A percentile compares a stretch with the other conserved stretches of the same genome.
Conservation (phyloP, 2,888 invertebrate species). For the Leptinotarsa tumamoca region DNA sequence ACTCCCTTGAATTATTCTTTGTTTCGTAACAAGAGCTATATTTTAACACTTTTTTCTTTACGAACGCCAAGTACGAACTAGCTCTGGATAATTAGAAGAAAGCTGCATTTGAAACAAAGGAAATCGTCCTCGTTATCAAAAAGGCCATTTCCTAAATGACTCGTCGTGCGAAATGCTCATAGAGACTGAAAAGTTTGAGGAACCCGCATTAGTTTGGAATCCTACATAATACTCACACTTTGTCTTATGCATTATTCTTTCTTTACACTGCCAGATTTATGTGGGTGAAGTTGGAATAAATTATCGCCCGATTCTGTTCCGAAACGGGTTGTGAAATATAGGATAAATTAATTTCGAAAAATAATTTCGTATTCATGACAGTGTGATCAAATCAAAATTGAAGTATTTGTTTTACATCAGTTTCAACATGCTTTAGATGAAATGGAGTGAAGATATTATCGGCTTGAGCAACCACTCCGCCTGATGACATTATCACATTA, state of each 20-base stretch:
- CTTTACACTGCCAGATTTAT: neutral
- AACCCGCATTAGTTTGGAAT: slow-evolving; percentile 1
- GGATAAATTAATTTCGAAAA: neutral
- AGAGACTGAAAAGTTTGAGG: slow-evolving; percentile 8
- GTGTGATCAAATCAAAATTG: no score
- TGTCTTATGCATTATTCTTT: neutral
- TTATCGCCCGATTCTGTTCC: neutral
- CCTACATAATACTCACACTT: slow-evolving; percentile 8
- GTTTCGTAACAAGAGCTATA: slow-evolving; percentile 10
- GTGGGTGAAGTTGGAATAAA: neutral
- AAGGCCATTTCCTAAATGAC: slow-evolving; percentile 20
- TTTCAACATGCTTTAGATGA: no score
- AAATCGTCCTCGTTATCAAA: slow-evolving; percentile 5
- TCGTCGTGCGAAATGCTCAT: slow-evolving; percentile 10
- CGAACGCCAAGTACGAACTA: slow-evolving; percentile 17
- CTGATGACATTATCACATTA: no score
- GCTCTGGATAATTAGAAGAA: slow-evolving; percentile 13
- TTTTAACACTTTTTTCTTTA: slow-evolving; percentile 6
- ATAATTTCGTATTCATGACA: neutral
- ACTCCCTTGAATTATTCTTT: neutral
- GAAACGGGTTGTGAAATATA: neutral
- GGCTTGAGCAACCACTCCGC: no score
- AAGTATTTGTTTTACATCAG: no score
- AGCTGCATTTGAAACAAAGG: slow-evolving; percentile 15
- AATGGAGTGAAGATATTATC: no score